Conservation (phyloP, 2,888 invertebrate genomes). For the Cotesia congregata region DNA sequence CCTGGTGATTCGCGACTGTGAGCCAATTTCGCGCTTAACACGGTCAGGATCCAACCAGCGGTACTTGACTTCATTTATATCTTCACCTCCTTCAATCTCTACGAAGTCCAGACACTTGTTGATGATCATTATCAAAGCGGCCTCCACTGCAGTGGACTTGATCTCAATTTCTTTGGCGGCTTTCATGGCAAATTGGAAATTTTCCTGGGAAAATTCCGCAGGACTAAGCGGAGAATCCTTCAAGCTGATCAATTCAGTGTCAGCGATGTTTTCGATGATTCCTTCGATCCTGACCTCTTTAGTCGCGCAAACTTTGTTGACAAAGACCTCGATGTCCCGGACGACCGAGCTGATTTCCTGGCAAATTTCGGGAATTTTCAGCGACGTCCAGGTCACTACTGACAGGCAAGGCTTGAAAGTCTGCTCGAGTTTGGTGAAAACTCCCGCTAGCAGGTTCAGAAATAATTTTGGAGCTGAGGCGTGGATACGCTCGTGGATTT, state of each 20-base stretch:
- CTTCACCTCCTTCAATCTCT: conserved; percentile 73
- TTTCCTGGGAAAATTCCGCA: conserved; percentile 75
- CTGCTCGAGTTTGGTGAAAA: conserved; percentile 78
- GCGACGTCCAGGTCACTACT: conserved; percentile 86
- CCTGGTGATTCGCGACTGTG: conserved; percentile 71
- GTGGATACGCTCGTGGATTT: conserved; percentile 74
- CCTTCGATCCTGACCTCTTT: conserved; percentile 83
- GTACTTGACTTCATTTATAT: conserved; percentile 74
- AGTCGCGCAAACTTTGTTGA: conserved; percentile 81
- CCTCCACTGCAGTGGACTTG: conserved; percentile 79
- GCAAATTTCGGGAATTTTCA: conserved; percentile 79
- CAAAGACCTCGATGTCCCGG: conserved; percentile 77
- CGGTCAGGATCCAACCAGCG: conserved; percentile 78
- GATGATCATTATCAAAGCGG: conserved; percentile 83
- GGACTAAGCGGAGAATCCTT: conserved; percentile 77
- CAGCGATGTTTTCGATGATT: conserved; percentile 76
- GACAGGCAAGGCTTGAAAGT: conserved; percentile 83
- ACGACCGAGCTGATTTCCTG: conserved; percentile 73
- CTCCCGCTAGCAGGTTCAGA: conserved; percentile 78
- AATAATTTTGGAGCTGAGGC: conserved; percentile 77
- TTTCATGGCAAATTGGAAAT: conserved; percentile 73
- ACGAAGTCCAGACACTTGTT: conserved; percentile 81
- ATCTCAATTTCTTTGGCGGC: conserved; percentile 73
- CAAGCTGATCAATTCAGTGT: conserved; percentile 76
- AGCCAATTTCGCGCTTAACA: conserved; percentile 75